phyloP scores from a whole-genome alignment of 2,888 invertebrate genomes.

The Ceramica pisi region DNA sequence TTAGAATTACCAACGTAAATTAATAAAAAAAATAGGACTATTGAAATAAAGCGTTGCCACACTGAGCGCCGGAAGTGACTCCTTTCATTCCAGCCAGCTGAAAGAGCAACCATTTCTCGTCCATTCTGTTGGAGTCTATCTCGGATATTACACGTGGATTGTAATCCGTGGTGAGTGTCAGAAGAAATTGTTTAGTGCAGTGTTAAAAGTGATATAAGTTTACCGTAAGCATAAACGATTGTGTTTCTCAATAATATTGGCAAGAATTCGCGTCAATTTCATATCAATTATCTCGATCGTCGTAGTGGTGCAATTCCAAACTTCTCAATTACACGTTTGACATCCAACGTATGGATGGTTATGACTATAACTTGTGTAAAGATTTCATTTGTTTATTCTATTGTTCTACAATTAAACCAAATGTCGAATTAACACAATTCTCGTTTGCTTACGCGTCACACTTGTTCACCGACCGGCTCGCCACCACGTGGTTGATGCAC shows the following conservation, averaged over 20 bases:
- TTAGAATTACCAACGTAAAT: constrained; percentile 29
- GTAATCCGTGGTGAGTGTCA: constrained; percentile 91
- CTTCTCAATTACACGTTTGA: constrained; percentile 42
- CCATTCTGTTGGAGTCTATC: constrained; percentile 93
- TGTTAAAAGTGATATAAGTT: constrained; percentile 80
- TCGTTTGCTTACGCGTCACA: constrained; percentile 89
- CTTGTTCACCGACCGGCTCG: constrained; percentile 82
- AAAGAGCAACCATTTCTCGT: constrained; percentile 90
- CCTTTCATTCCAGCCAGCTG: constrained; percentile 83
- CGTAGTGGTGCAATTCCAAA: constrained; percentile 51
- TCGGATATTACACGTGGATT: constrained; percentile 91
- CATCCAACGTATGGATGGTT: constrained; percentile 58
- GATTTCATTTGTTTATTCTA: constrained; percentile 64
- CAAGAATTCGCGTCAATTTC: constrained; percentile 1
- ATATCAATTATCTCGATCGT: not conserved
- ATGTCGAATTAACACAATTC: constrained; percentile 72
- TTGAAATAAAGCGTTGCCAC: constrained; percentile 68
- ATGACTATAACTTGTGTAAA: constrained; percentile 44
- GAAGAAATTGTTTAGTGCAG: constrained; percentile 85
- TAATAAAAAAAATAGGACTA: constrained; percentile 46
- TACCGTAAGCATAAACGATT: constrained; percentile 68
- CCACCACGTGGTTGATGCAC: constrained; percentile 88
- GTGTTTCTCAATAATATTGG: constrained; percentile 40
- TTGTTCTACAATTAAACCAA: constrained; percentile 59
- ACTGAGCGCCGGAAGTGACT: constrained; percentile 84